Conservation (phyloP, 1,140 invertebrate species). For the Drosophila sucinea region DNA sequence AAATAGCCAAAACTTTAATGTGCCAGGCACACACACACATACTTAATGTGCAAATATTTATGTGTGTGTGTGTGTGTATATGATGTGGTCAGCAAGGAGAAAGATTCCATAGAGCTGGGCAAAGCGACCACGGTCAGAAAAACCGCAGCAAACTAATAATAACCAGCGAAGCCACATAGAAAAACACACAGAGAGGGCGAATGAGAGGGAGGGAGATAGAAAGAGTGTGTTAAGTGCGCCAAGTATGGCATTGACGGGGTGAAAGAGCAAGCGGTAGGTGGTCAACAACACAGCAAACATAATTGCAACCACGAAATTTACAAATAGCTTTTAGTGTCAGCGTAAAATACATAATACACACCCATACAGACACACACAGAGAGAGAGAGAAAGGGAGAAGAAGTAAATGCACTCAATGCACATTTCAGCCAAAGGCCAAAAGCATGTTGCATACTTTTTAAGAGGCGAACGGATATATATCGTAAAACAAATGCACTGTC, state of each 20-base stretch:
- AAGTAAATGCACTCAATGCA: conserved; percentile 76
- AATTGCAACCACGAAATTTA: conserved; percentile 80
- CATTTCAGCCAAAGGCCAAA: conserved; percentile 57
- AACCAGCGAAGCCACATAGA: conserved; percentile 67
- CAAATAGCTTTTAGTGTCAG: conserved; percentile 80
- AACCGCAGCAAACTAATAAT: conserved; percentile 78
- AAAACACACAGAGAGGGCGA: conserved; percentile 20
- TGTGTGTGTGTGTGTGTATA: conserved; percentile 39
- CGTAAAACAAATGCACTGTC: conserved; percentile 64
- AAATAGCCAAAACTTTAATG: conserved; percentile 42
- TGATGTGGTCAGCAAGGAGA: conserved; percentile 59
- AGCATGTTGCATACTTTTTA: conserved; percentile 52
- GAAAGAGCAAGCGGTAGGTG: conserved; percentile 4
- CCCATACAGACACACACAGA: conserved; percentile 19
- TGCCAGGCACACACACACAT: conserved; percentile 21
- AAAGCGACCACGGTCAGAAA: conserved; percentile 57
- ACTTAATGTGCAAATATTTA: conserved; percentile 60
- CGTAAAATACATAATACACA: conserved; percentile 61
- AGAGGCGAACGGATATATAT: conserved; percentile 43
- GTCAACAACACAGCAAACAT: conserved; percentile 71
- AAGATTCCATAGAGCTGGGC: conserved; percentile 40
- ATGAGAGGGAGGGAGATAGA: not conserved
- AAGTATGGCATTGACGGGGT: conserved; percentile 16
- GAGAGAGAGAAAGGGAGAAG: no score
- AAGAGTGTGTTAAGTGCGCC: conserved; percentile 50